phyloP scores from a whole-genome alignment of 2,113 vertebrate genomes.

The Cyprinodon tularosa region DNA sequence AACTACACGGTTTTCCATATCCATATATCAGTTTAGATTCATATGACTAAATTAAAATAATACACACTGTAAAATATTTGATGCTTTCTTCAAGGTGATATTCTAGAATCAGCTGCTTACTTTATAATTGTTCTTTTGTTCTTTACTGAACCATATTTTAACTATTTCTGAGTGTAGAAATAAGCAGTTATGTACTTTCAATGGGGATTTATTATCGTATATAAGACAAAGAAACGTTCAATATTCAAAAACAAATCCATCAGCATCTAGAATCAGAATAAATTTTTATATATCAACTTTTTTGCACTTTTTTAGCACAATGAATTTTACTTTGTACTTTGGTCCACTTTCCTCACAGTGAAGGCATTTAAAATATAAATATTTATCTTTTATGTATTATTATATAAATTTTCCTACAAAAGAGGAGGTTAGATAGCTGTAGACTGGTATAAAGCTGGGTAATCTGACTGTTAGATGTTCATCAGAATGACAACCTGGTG shows the following conservation, averaged over 20 bases:
- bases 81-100: neutral
- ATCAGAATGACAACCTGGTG: too few species aligned
- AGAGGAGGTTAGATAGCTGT: too few species aligned
- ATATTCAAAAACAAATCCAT: too few species aligned
- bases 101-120: neutral
- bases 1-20: neutral
- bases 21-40: neutral
- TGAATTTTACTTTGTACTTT: too few species aligned
- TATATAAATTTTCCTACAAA: too few species aligned
- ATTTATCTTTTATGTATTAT: too few species aligned
- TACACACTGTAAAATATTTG: neutral
- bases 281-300: too few species aligned
- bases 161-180: neutral
- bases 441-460: too few species aligned
- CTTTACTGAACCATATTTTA: neutral
- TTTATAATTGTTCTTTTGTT: neutral
- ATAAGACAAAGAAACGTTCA: neutral
- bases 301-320: too few species aligned
- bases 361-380: too few species aligned
- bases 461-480: too few species aligned
- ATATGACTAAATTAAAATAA: neutral
- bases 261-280: neutral
- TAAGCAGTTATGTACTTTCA: neutral
- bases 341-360: too few species aligned
- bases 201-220: neutral